phyloP scores from a whole-genome alignment of 2,797 vertebrate genomes.

The Gorsachius magnificus region DNA sequence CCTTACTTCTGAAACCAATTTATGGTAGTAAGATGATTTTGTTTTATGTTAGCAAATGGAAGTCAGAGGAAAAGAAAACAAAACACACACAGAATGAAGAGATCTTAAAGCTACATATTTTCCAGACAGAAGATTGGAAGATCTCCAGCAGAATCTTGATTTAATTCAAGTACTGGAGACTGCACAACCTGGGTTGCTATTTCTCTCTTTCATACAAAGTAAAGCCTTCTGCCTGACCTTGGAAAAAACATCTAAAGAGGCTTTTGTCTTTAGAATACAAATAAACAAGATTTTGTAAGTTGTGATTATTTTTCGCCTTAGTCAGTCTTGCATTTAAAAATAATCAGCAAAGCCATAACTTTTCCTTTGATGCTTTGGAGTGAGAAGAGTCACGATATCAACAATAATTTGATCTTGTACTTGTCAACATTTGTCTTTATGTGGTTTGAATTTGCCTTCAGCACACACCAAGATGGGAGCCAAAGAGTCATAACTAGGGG shows the following conservation, averaged over 20 bases:
- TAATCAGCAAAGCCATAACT: background rate
- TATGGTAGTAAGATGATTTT: background rate
- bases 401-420: constrained; percentile 5
- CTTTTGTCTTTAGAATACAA: constrained; percentile 3
- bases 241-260: background rate
- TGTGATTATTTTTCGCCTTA: constrained; percentile 19
- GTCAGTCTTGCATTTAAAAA: constrained; percentile 16
- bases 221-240: constrained; percentile 33
- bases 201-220: background rate
- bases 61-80: constrained; percentile 12
- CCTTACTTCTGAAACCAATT: constrained; percentile 14
- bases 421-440: constrained; percentile 22
- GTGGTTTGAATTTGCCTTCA: constrained; percentile 23
- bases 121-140: constrained; percentile 34
- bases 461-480: background rate
- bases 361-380: constrained; percentile 20
- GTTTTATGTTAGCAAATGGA: background rate
- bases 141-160: constrained; percentile 48
- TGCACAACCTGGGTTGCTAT: background rate
- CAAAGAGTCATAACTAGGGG: background rate
- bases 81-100: constrained; percentile 8
- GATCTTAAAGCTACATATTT: constrained; percentile 50
- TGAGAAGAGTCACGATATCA: background rate
- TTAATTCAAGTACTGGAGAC: constrained; percentile 48
- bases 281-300: background rate